Conservation (phyloP, 1,140 invertebrate genomes). For the Anastrepha ludens region DNA sequence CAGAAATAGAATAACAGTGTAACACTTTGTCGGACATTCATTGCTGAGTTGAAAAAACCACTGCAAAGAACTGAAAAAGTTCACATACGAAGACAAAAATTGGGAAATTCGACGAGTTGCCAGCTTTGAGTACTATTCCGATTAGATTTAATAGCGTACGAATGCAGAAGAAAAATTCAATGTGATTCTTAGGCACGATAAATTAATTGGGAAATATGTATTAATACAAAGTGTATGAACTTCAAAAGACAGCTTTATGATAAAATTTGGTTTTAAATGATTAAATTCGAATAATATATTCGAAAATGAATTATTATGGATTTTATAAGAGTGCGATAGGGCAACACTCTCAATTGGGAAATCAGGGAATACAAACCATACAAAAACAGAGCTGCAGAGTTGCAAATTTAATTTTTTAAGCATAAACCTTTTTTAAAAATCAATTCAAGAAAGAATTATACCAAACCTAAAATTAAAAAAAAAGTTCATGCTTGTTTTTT, state of each 20-base stretch:
- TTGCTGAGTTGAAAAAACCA: conserved; percentile 23
- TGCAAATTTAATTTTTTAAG: background rate
- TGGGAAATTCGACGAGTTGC: background rate
- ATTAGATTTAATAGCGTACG: background rate
- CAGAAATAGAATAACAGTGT: conserved; percentile 5
- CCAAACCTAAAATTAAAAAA: too few species aligned
- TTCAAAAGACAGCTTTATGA: too few species aligned
- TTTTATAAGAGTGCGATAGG: background rate
- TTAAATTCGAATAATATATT: too few species aligned
- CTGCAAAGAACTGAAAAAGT: conserved; percentile 1
- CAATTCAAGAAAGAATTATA: too few species aligned
- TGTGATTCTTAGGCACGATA: too few species aligned
- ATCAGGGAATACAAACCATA: background rate
- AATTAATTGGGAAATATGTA: too few species aligned
- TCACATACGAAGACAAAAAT: conserved; percentile 14
- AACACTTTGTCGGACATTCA: background rate
- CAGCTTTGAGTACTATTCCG: background rate
- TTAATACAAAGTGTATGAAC: too few species aligned
- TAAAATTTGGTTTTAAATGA: too few species aligned
- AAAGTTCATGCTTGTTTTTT: too few species aligned
- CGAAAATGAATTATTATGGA: too few species aligned
- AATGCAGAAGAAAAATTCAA: too few species aligned
- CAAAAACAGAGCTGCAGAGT: background rate
- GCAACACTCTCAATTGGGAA: background rate
- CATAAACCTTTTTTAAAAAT: too few species aligned